These are phyloP conservation scores for Frankliniella intonsa DNA, from an alignment of 2,888 invertebrate genomes.

Conservation along the genomic window DNA sequence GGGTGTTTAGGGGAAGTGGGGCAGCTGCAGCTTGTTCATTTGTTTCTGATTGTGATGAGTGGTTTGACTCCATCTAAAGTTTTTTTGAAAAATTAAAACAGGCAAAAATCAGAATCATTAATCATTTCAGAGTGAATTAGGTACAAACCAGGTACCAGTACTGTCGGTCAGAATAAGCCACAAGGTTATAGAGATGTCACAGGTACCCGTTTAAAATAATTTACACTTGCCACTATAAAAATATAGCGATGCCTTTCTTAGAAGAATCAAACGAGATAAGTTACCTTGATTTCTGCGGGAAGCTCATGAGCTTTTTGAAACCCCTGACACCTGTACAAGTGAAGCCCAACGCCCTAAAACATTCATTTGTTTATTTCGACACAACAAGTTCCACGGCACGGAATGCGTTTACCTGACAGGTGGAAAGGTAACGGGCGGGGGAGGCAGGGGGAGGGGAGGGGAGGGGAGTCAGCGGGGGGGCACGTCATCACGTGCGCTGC, in stretches of 20 bases:
- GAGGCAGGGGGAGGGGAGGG: neutral
- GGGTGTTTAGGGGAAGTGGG: neutral
- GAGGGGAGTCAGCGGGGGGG: neutral
- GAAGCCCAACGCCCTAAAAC: constrained; percentile 19
- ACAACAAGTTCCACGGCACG: constrained; percentile 24
- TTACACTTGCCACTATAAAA: too few relatives aligned
- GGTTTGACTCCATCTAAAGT: neutral
- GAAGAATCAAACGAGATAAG: neutral
- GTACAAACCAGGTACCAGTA: neutral
- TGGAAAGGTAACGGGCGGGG: neutral
- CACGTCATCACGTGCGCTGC: neutral
- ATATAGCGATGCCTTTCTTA: too few relatives aligned
- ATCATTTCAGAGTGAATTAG: too few relatives aligned
- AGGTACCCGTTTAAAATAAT: too few relatives aligned
- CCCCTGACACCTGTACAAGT: constrained; percentile 19
- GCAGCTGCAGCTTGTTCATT: neutral
- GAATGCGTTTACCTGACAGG: constrained; percentile 9
- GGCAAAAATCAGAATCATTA: neutral
- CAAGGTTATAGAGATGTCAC: neutral
- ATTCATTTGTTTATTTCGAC: constrained; percentile 14
- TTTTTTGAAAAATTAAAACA: neutral
- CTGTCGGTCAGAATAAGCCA: neutral
- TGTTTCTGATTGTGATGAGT: neutral
- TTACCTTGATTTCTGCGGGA: neutral
- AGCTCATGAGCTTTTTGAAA: neutral